Percentiles rank a stretch among this genome's conserved stretches.
Evolutionary conservation across 2,113 vertebrate species (phyloP).

Genomic region (Montifringilla adamsi): DNA sequence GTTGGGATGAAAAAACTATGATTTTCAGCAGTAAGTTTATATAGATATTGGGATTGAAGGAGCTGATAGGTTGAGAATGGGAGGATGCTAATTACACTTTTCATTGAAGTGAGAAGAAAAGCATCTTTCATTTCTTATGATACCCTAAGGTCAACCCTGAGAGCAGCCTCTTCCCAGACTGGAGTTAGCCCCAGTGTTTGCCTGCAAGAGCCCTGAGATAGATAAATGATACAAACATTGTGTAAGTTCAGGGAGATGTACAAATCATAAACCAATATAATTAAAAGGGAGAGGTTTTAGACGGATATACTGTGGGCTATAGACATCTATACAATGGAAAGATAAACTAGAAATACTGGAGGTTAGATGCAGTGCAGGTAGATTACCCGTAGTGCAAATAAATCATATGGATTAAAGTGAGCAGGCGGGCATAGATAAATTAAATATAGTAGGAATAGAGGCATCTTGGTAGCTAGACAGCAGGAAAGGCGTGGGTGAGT

Average conservation of each 20-base stretch:
- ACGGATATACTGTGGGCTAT: conserved; percentile 69
- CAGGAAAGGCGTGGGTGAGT: not conserved
- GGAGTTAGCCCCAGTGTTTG: not conserved
- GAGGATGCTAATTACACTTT: not conserved
- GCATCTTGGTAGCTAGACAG: conserved; percentile 33
- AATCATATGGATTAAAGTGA: conserved; percentile 59
- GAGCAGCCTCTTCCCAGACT: not conserved
- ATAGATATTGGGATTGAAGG: not conserved
- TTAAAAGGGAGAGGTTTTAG: conserved; percentile 76
- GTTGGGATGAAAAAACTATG: not conserved
- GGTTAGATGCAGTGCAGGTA: conserved; percentile 69
- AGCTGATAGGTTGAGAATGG: not conserved
- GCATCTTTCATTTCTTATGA: not conserved
- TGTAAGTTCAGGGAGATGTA: conserved; percentile 45
- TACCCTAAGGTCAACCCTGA: not conserved
- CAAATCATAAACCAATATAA: conserved; percentile 65
- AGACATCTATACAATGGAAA: conserved; percentile 69
- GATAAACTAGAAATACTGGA: conserved; percentile 69
- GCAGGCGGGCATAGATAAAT: conserved; percentile 46
- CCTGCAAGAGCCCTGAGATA: not conserved
- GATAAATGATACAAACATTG: conserved; percentile 57
- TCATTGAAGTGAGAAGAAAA: not conserved
- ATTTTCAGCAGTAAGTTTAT: not conserved
- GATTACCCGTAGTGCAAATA: conserved; percentile 59
- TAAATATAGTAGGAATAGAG: conserved; percentile 23